phyloP scores from a whole-genome alignment of 1,140 invertebrate species.

The Aporrectodea caliginosa region DNA sequence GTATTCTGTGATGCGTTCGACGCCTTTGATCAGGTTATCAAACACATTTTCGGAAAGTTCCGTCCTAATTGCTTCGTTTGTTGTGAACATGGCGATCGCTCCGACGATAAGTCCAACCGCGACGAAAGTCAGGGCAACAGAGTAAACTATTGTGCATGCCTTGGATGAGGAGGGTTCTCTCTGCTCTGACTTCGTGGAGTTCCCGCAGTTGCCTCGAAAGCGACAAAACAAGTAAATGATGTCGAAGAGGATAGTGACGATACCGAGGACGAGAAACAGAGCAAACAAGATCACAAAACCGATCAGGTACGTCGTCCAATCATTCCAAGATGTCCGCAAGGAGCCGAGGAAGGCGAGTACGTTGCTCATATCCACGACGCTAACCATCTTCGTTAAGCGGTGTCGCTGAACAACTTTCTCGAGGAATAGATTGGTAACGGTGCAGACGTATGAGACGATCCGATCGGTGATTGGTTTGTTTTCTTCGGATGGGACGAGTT shows the following conservation, averaged over 20 bases:
- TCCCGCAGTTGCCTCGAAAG: slow-evolving; percentile 1
- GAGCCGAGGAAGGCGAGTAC: not conserved
- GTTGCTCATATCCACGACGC: not conserved
- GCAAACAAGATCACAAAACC: not conserved
- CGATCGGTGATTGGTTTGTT: too few species aligned
- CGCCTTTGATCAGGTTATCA: not conserved
- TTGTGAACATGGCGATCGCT: not conserved
- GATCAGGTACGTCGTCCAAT: not conserved
- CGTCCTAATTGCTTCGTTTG: not conserved
- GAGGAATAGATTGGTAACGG: not conserved
- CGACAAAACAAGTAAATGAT: not conserved
- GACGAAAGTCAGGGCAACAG: not conserved
- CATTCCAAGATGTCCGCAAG: not conserved
- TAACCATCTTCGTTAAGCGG: not conserved
- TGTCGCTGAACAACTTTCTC: not conserved
- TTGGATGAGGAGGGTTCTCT: not conserved
- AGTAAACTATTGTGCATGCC: not conserved
- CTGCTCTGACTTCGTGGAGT: not conserved
- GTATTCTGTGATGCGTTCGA: not conserved
- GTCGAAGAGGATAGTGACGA: not conserved
- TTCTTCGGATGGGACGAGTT: too few species aligned
- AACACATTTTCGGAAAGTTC: not conserved
- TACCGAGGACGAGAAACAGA: not conserved
- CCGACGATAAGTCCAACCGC: not conserved
- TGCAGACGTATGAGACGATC: slow-evolving; percentile 1